Evolutionary conservation across 2,113 vertebrate species (phyloP).

Genomic region (Oceanodroma tethys): DNA sequence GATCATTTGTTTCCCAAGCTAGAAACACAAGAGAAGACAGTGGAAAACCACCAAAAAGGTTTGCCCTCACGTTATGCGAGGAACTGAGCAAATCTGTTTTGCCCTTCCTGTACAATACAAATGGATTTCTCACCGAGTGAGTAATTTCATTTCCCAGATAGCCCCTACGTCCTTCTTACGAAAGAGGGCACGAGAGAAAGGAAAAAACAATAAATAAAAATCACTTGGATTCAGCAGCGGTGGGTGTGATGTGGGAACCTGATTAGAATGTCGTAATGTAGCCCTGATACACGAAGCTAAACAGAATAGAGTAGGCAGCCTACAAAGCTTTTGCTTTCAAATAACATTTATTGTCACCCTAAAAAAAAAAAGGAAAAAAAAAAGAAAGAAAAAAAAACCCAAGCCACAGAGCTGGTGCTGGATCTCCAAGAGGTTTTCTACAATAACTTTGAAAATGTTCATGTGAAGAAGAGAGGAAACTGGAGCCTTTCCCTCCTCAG

Average conservation of each 20-base stretch:
- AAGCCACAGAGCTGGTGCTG: not conserved
- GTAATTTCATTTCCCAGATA: slow-evolving; percentile 45
- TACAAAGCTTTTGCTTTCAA: not conserved
- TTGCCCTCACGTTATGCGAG: not conserved
- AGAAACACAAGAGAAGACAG: not conserved
- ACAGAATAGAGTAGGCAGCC: not conserved
- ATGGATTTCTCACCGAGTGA: not conserved
- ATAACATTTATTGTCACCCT: not conserved
- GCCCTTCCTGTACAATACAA: not conserved
- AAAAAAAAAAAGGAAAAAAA: not conserved
- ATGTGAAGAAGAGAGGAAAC: not conserved
- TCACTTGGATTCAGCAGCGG: not conserved
- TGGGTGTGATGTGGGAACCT: not conserved
- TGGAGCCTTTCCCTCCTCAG: not conserved
- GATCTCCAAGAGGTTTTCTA: not conserved
- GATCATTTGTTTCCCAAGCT: not conserved
- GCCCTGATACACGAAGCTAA: not conserved
- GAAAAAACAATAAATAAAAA: slow-evolving; percentile 23
- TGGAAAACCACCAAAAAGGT: not conserved
- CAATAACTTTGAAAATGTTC: slow-evolving; percentile 43
- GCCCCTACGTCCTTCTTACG: not conserved
- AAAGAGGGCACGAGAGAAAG: not conserved
- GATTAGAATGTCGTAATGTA: slow-evolving; percentile 2
- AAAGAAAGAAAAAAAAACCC: not conserved
- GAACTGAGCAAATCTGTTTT: not conserved